These are phyloP conservation scores for Neodiprion fabricii DNA, from an alignment of 1,140 invertebrate species.

Conservation along the genomic window DNA sequence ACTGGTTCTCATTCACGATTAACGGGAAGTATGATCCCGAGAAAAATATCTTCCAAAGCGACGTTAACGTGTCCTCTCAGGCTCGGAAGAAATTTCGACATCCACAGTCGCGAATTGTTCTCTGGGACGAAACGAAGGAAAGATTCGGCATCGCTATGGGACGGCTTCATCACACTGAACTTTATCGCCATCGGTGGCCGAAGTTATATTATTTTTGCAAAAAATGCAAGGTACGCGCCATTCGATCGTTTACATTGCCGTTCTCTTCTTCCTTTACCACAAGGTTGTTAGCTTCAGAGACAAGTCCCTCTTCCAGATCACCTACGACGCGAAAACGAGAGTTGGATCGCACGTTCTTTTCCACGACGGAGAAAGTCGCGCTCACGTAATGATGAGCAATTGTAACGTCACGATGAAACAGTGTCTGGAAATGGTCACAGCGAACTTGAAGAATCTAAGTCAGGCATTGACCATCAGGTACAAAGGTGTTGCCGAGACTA, in stretches of 20 bases:
- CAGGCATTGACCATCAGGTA: not conserved
- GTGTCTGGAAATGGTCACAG: not conserved
- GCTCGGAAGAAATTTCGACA: constrained; percentile 17
- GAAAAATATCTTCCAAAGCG: not conserved
- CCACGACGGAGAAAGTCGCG: constrained; percentile 23
- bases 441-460: not conserved
- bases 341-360: constrained; percentile 29
- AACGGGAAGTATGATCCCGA: constrained; percentile 18
- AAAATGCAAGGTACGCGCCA: constrained; percentile 18
- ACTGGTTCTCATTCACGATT: constrained; percentile 32
- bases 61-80: not conserved
- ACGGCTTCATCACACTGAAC: constrained; percentile 24
- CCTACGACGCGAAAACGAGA: constrained; percentile 19
- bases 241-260: not conserved
- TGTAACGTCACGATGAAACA: constrained; percentile 5
- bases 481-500: not conserved
- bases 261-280: not conserved
- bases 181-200: constrained; percentile 22
- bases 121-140: constrained; percentile 28
- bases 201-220: constrained; percentile 18
- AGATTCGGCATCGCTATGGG: constrained; percentile 26
- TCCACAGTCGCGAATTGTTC: constrained; percentile 13
- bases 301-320: constrained; percentile 23
- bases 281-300: not conserved
- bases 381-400: constrained; percentile 3